Evolutionary conservation across 2,888 invertebrate species (phyloP), one percentile per base, ranked within the genome.

Genomic region (Machimus atricapillus): DNA sequence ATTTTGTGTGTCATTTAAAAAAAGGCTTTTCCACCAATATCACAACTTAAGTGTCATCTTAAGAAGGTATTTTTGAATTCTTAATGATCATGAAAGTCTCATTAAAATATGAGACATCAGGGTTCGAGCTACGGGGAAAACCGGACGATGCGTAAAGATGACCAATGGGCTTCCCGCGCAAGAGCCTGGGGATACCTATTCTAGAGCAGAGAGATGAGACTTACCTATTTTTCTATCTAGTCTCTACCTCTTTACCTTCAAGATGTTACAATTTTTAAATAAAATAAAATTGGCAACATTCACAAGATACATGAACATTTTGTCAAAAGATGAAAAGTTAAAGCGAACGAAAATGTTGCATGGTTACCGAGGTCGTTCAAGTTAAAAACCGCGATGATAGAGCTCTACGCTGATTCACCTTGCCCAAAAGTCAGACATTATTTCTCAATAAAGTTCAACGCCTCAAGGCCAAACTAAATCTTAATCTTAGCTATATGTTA

Each of bases 401-500:
- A 52, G n/a, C 43, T 19, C 46, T 12, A 14, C 79, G 31, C 79
- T 79, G 52, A 79, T 40, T 79, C 79, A 79, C 79, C 52, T 79
- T 79, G 27, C 52, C 52, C 8, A 52, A 79, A 52, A 46, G 46
- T 79, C n/a, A 27, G 27, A 46, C 27, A 79, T 12, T 78, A 23
- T 31, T 66, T 76, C 27, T 52, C n/a, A 31, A 79, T 79, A 79
- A 79, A 79, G 79, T 79, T 79, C 79, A 79, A 27, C 79, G 52
- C 79, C 27, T 79, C 79, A 79, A 79, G 79, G 79, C 52, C 52
- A 52, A 27, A 19, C 56, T 27, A 23, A 79, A 27, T 52, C 27
- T 46, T 52, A 27, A 52, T 40, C 46, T 14, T 27, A n/a, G 14
- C 31, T 79, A 79, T 79, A 79, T 79, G 46, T 23, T 52, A 52